A percentile compares a stretch with the other conserved stretches of the same genome.
phyloP scores from a whole-genome alignment of 2,113 vertebrate species.

The Tylochromis polylepis region DNA sequence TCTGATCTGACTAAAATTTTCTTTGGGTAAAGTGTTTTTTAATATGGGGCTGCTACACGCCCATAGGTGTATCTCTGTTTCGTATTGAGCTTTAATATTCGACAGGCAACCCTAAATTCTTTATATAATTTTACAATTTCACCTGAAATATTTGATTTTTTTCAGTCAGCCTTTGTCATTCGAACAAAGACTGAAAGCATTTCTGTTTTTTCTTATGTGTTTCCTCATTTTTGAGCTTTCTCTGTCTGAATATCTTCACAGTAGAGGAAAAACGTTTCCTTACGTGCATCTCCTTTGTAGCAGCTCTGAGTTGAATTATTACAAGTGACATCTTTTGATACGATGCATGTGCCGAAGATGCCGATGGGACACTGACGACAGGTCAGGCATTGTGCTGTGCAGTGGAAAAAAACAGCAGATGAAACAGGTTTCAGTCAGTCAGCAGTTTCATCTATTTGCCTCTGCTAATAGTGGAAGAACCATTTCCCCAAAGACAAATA shows the following conservation, averaged over 20 bases:
- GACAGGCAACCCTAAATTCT: background rate
- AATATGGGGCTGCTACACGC: background rate
- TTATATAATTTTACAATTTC: background rate
- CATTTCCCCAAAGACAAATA: background rate
- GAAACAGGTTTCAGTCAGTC: background rate
- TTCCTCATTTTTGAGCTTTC: background rate
- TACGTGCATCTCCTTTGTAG: conserved; percentile 26
- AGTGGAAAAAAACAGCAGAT: background rate
- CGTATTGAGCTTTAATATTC: background rate
- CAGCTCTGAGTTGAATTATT: conserved; percentile 21
- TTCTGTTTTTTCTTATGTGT: background rate
- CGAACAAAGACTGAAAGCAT: background rate
- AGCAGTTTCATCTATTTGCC: background rate
- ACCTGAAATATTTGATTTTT: background rate
- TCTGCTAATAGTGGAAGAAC: background rate
- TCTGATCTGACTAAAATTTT: background rate
- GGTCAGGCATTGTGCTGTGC: conserved; percentile 31
- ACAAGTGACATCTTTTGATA: background rate
- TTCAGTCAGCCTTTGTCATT: background rate
- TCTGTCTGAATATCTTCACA: background rate
- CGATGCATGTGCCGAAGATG: background rate
- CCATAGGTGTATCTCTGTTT: background rate
- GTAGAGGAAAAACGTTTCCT: background rate
- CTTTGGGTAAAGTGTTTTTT: background rate
- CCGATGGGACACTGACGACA: conserved; percentile 20